Percentiles rank a stretch among this genome's conserved stretches.
These are phyloP conservation scores for Latrodectus elegans DNA, from an alignment of 2,888 invertebrate genomes.

Conservation along the genomic window DNA sequence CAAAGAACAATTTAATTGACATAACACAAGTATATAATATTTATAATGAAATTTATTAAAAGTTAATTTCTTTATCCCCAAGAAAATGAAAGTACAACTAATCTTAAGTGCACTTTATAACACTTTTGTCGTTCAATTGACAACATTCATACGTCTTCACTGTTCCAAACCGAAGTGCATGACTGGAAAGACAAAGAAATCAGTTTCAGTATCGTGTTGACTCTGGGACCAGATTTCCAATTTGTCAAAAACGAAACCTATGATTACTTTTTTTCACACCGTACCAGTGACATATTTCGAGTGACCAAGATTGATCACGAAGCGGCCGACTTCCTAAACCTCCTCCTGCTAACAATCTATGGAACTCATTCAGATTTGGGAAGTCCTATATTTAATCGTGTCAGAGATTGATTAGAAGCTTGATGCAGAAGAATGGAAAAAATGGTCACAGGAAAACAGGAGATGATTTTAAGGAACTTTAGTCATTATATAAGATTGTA, in stretches of 20 bases:
- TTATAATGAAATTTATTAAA: too few species aligned
- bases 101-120: slow-evolving; percentile 11
- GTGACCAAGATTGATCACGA: slow-evolving; percentile 51
- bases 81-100: not conserved
- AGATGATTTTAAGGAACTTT: not conserved
- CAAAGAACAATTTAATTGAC: too few species aligned
- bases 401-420: slow-evolving; percentile 50
- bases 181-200: slow-evolving; percentile 40
- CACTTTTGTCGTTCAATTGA: slow-evolving; percentile 19
- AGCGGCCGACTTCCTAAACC: not conserved
- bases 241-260: slow-evolving; percentile 63
- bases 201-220: slow-evolving; percentile 50
- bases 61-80: too few species aligned
- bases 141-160: slow-evolving; percentile 31
- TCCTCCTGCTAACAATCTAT: slow-evolving; percentile 12
- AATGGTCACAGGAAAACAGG: not conserved
- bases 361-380: slow-evolving; percentile 39
- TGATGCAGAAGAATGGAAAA: slow-evolving; percentile 16
- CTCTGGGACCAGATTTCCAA: slow-evolving; percentile 27
- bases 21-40: too few species aligned
- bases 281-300: slow-evolving; percentile 55
- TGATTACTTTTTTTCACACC: slow-evolving; percentile 56
- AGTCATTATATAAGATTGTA: slow-evolving; percentile 11
- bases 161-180: slow-evolving; percentile 1
- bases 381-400: slow-evolving; percentile 50